Percentiles rank a stretch among this genome's conserved stretches.
Conservation (phyloP, 2,113 vertebrate genomes). For the Plotosus lineatus region DNA sequence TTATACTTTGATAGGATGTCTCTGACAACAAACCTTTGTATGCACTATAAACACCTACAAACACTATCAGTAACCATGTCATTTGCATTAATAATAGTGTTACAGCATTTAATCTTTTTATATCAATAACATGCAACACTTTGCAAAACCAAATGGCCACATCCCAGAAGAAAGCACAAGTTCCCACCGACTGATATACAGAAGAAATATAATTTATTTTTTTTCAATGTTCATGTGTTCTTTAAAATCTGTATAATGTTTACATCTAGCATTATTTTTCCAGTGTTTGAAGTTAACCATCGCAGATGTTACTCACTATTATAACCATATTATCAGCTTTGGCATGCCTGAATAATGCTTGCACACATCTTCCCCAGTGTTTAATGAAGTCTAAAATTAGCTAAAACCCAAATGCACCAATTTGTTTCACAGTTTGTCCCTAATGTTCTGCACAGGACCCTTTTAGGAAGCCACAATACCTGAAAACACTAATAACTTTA, state of each 20-base stretch:
- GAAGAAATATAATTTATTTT: conserved; percentile 63
- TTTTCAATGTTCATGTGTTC: conserved; percentile 50
- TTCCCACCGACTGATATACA: conserved; percentile 55
- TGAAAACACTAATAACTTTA: not conserved
- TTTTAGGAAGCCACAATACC: not conserved
- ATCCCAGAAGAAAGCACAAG: conserved; percentile 51
- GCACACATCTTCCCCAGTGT: conserved; percentile 1
- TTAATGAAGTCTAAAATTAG: not conserved
- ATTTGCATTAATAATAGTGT: conserved; percentile 43
- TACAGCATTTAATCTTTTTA: conserved; percentile 33
- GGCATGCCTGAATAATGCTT: conserved; percentile 16
- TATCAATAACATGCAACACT: conserved; percentile 27
- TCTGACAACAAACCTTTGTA: conserved; percentile 8
- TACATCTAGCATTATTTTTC: conserved; percentile 38
- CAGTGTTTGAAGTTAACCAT: conserved; percentile 50
- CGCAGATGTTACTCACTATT: not conserved
- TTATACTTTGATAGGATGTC: conserved; percentile 33
- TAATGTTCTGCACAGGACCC: not conserved
- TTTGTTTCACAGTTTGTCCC: not conserved
- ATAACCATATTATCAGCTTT: conserved; percentile 21
- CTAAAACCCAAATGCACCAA: not conserved
- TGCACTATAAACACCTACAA: conserved; percentile 37
- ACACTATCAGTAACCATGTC: conserved; percentile 37
- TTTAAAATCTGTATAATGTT: conserved; percentile 54
- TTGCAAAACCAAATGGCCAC: conserved; percentile 57